A percentile compares a stretch with the other conserved stretches of the same genome.
phyloP scores from a whole-genome alignment of 2,888 invertebrate species.

The Diplolepis rosae region DNA sequence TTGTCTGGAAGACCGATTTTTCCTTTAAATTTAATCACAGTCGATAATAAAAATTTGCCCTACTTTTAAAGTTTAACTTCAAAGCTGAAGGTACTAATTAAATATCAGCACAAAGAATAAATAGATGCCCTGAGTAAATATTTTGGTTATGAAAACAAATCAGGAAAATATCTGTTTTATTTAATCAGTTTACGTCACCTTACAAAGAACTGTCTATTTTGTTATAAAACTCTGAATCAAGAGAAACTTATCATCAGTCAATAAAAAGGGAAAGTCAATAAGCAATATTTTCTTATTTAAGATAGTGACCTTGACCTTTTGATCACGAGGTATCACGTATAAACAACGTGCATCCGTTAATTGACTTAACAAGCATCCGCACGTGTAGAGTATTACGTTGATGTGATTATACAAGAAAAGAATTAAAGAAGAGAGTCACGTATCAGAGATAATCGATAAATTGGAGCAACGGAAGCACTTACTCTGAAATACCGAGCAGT shows the following conservation, averaged over 20 bases:
- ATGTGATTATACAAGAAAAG: background rate
- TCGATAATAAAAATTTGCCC: background rate
- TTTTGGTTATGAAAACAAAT: no score
- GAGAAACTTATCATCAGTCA: background rate
- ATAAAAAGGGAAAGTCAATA: background rate
- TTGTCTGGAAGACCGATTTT: background rate
- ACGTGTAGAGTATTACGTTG: background rate
- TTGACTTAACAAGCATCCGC: constrained; percentile 1
- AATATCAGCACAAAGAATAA: background rate
- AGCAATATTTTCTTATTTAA: background rate
- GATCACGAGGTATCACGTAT: constrained; percentile 7
- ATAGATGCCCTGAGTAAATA: background rate
- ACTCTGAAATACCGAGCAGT: background rate
- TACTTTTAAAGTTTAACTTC: background rate
- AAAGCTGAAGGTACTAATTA: background rate
- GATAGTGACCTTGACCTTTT: background rate
- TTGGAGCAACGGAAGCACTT: background rate
- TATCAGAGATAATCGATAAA: background rate
- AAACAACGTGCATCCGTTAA: constrained; percentile 1
- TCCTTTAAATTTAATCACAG: background rate
- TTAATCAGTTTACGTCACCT: no score
- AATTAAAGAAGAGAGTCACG: constrained; percentile 3
- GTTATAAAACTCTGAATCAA: no score
- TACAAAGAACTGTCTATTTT: no score
- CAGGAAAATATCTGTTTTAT: background rate